Conservation (phyloP, 2,888 invertebrate species). For the Mythimna vitellina region DNA sequence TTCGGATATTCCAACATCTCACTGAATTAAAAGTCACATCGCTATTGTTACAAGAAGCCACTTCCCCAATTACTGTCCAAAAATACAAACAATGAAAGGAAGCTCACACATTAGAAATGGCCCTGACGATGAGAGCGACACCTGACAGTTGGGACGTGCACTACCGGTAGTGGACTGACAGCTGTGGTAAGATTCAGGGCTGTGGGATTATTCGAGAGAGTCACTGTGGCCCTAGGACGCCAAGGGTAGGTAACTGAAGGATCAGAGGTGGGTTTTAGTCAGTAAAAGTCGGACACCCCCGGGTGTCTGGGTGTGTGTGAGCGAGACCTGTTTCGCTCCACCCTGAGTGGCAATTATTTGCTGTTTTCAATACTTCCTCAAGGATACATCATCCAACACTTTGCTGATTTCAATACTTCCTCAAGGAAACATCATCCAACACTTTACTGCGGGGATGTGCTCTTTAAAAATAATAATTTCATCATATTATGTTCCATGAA, state of each 20-base stretch:
- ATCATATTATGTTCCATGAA: neutral
- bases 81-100: conserved; percentile 49
- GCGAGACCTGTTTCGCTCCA: no score
- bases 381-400: no score
- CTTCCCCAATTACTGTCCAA: conserved; percentile 41
- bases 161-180: conserved; percentile 33
- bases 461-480: neutral
- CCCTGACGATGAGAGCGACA: conserved; percentile 40
- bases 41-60: conserved; percentile 32
- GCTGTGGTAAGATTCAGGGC: conserved; percentile 21
- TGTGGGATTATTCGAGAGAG: neutral
- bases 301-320: no score
- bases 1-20: neutral
- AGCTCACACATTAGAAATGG: conserved; percentile 30
- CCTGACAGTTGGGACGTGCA: conserved; percentile 10
- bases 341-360: no score
- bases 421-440: neutral
- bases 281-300: no score
- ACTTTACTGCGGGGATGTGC: neutral
- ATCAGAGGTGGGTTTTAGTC: no score
- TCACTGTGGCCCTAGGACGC: neutral
- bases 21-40: neutral
- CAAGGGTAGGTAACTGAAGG: no score
- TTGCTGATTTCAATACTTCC: neutral
- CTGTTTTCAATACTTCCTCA: no score